Percentiles rank a stretch among this genome's conserved stretches.
phyloP scores from a whole-genome alignment of 2,113 vertebrate species.

The Sylvietta virens region DNA sequence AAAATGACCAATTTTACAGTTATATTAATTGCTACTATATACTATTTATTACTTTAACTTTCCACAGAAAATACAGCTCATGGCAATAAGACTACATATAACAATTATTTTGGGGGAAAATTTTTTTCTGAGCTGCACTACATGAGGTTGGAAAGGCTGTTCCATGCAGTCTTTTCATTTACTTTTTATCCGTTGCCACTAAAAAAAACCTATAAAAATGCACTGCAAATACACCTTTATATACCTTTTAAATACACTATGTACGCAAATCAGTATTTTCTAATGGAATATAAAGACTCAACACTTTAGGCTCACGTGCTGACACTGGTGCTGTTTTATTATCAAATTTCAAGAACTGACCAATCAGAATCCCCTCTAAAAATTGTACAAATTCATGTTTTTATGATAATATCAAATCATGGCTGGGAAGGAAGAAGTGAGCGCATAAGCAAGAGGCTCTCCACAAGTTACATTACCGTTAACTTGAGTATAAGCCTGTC shows the following conservation, averaged over 20 bases:
- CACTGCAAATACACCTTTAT: background rate
- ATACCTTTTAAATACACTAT: background rate
- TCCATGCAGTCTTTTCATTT: background rate
- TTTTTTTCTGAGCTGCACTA: background rate
- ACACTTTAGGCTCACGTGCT: background rate
- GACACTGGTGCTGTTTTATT: background rate
- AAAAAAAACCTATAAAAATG: background rate
- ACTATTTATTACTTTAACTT: background rate
- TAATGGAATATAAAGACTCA: background rate
- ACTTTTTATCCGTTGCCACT: background rate
- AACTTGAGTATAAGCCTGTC: conserved; percentile 96
- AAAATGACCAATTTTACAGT: background rate
- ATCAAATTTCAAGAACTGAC: conserved; percentile 70
- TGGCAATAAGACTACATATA: background rate
- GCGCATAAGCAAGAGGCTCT: conserved; percentile 71
- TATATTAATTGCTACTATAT: background rate
- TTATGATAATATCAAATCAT: conserved; percentile 72
- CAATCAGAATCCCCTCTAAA: conserved; percentile 82
- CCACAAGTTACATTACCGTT: conserved; percentile 91
- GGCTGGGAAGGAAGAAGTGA: conserved; percentile 72
- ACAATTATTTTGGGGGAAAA: background rate
- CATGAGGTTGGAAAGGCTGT: background rate
- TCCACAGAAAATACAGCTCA: background rate
- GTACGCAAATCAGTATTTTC: background rate
- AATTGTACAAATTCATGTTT: conserved; percentile 78